Base-by-base conservation (phyloP, 2,113 vertebrate genomes). In the Myocastor coypus region DNA sequence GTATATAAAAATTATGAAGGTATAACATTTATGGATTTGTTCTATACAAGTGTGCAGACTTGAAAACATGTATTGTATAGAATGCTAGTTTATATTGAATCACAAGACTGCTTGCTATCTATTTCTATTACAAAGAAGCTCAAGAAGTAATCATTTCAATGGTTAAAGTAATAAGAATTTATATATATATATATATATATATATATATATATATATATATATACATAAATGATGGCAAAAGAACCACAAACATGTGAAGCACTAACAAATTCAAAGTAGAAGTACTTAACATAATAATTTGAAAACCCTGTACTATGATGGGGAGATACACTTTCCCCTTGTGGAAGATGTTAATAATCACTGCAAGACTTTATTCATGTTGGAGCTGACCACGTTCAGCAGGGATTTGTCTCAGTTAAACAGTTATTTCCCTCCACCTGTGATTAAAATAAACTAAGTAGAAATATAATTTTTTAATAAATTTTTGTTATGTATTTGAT, bases 391-490 rank as follows among this genome's bases (percentile, higher is more conserved):
- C 32, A 71, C 17, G 32, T 82, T n/a, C 87, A 50, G 55, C 16
- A 50, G 69, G 87, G 89, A 82, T 94, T 94, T 94, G 1, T 73
- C 71, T 82, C 64, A 64, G 52, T 69, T 83, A 87, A 94, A 96
- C 46, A 93, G 83, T 80, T 87, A 87, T 86, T 96, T 91, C 69
- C 64, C 20, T 71, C 89, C 55, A 93, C 57, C 75, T 95, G 87
- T 80, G 84, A 88, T 94, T 95, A 80, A 94, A 96, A 93, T 92
- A 90, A 96, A 92, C 82, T 63, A 24, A 96, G 52, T 34, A 97
- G 71, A 94, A 95, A 75, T 11, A 87, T 55, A 89, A 66, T 46
- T 52, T 91, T 88, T 78, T 16, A n/a, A 46, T 8, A 46, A 8
- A 32, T 37, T 86, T 87, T 71, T 87, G 40, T 59, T 71, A 37